Base-by-base conservation (phyloP, 2,888 invertebrate genomes). In the Lissocephala sabroskyi region DNA sequence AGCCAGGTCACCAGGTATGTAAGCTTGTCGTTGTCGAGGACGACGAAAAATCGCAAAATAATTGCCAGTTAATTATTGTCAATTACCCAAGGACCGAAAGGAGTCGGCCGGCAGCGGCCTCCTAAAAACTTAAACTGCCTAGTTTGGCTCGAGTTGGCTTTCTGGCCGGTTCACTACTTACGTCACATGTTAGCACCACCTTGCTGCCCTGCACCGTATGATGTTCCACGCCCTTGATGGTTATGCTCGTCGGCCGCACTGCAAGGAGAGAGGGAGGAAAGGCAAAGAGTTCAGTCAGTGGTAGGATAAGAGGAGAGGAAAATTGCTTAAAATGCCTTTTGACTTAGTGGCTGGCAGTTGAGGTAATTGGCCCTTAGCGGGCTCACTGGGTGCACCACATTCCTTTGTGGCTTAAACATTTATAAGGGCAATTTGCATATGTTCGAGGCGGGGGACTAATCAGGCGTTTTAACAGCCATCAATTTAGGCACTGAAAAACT, bases 191-290 rank as follows among this genome's bases (percentile, higher is more conserved):
- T 55, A 96, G 87, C 45, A 91, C 88, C 45, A 96, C 91, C 70
- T 91, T 88, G 5, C 91, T 91, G 18, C 94, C 95, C 75, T 93
- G 92, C 6, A 92, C 90, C 19, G 92, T 92, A 82, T 94, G 92
- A 65, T 90, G 89, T 33, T 90, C 89, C 13, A 93, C 90, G 2
- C 95, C 94, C 18, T 88, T 87, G 67, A 96, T 87, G 66, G 89
- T 88, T 81, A 95, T 91, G 78, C 88, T 89, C 76, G 91, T 89
- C 2, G 96, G 95, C 33, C 93, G 90, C 43, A 96, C 96, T 96
- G 89, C 3, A 87, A 85, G 53, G 65, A 62, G 46, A 37, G 26
- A 45, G 32, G 14, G 51, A 37, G 52, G 67, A 58, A 49, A 55
- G 62, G 37, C 52, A 49, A n/a, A n/a, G n/a, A n/a, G n/a, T n/a